A percentile compares a stretch with the other conserved stretches of the same genome.
These are phyloP conservation scores for Saturnia pavonia DNA, from an alignment of 2,888 invertebrate genomes.

Conservation along the genomic window DNA sequence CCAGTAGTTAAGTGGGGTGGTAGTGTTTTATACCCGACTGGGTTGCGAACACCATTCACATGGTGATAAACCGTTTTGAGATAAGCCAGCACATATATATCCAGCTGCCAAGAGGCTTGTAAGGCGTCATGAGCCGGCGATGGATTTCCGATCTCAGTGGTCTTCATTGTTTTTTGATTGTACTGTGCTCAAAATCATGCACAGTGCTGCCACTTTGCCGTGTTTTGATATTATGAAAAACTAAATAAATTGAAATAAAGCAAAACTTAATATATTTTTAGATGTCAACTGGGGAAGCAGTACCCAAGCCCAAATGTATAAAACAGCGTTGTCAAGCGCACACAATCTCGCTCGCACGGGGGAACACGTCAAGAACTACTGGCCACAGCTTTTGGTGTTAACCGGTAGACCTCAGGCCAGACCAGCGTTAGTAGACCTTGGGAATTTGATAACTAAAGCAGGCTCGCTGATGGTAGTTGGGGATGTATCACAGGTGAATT, in stretches of 20 bases:
- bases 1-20: no score
- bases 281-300: constrained; percentile 99
- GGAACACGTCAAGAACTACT: constrained; percentile 98
- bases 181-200: no score
- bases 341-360: constrained; percentile 91
- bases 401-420: constrained; percentile 91
- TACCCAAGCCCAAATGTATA: constrained; percentile 97
- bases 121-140: no score
- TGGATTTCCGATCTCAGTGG: no score
- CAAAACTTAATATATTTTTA: constrained; percentile 38
- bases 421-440: constrained; percentile 95
- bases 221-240: neutral
- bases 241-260: neutral
- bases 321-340: constrained; percentile 92
- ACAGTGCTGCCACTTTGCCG: no score
- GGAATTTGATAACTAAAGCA: constrained; percentile 94
- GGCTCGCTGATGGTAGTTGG: constrained; percentile 95
- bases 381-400: constrained; percentile 94
- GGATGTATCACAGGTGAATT: constrained; percentile 88
- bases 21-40: no score
- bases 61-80: no score
- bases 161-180: no score
- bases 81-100: no score
- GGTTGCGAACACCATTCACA: no score
- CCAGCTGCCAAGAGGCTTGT: no score